These are phyloP conservation scores for Drosophila imparisetae DNA, from an alignment of 2,888 invertebrate genomes.

Conservation along the genomic window DNA sequence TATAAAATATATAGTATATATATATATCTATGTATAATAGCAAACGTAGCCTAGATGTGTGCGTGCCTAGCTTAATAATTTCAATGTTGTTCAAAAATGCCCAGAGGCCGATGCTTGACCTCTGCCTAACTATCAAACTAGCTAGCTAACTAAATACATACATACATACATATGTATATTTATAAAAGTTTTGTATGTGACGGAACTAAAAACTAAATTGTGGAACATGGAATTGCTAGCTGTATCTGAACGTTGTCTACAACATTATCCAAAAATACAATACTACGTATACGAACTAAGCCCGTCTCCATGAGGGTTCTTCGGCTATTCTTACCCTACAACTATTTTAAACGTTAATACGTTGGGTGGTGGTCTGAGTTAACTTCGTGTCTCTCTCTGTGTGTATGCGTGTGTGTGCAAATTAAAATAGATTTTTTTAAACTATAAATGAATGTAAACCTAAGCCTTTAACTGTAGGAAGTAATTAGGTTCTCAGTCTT, in stretches of 20 bases:
- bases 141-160: slow-evolving; percentile 38
- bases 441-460: slow-evolving; percentile 36
- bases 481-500: slow-evolving; percentile 84
- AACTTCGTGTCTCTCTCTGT: slow-evolving; percentile 30
- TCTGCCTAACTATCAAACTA: slow-evolving; percentile 51
- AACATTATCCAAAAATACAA: slow-evolving; percentile 66
- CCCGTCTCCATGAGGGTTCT: slow-evolving; percentile 29
- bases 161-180: neutral
- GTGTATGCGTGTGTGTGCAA: slow-evolving; percentile 20
- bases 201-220: slow-evolving; percentile 58
- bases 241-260: slow-evolving; percentile 68
- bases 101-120: slow-evolving; percentile 52
- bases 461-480: slow-evolving; percentile 78
- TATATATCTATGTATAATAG: slow-evolving; percentile 17
- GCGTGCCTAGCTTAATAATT: slow-evolving; percentile 67
- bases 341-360: slow-evolving; percentile 70
- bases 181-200: slow-evolving; percentile 20
- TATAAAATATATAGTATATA: neutral
- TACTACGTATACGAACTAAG: slow-evolving; percentile 57
- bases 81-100: slow-evolving; percentile 71
- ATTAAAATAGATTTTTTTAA: slow-evolving; percentile 36
- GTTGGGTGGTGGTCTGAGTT: slow-evolving; percentile 73
- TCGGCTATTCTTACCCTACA: slow-evolving; percentile 43
- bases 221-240: slow-evolving; percentile 81
- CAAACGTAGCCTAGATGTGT: slow-evolving; percentile 45